Percentiles rank a stretch among this genome's conserved stretches.
phyloP scores from a whole-genome alignment of 2,113 vertebrate species.

The Arothron firmamentum region DNA sequence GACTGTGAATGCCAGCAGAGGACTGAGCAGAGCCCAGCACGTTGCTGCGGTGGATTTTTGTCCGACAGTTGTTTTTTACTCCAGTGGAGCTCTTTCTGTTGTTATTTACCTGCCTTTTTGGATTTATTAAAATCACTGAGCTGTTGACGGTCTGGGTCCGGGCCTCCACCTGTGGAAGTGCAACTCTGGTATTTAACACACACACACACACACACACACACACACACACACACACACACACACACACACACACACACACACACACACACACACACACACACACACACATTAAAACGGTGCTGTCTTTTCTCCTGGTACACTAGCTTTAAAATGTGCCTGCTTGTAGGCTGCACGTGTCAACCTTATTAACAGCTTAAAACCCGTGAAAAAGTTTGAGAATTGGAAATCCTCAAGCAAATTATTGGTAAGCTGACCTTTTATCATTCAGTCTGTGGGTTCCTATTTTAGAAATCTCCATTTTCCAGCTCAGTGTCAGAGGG shows the following conservation, averaged over 20 bases:
- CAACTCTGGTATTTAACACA: too few relatives aligned
- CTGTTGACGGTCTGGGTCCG: too few relatives aligned
- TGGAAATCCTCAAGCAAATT: slow-evolving; percentile 53
- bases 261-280: slow-evolving; percentile 6
- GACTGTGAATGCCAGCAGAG: too few relatives aligned
- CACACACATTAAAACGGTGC: slow-evolving; percentile 4
- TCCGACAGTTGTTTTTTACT: too few relatives aligned
- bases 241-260: slow-evolving; percentile 19
- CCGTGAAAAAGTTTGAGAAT: slow-evolving; percentile 48
- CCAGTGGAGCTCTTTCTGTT: too few relatives aligned
- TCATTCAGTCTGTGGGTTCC: slow-evolving; percentile 38
- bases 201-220: too few relatives aligned
- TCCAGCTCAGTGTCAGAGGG: slow-evolving; percentile 13
- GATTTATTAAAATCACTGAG: too few relatives aligned
- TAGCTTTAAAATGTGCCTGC: slow-evolving; percentile 13
- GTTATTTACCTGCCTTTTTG: too few relatives aligned
- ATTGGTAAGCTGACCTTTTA: slow-evolving; percentile 37
- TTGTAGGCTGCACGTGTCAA: slow-evolving; percentile 16
- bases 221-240: too few relatives aligned
- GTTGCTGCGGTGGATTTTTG: too few relatives aligned
- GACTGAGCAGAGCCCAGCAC: too few relatives aligned
- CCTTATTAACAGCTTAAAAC: slow-evolving; percentile 48
- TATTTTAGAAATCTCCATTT: slow-evolving; percentile 30
- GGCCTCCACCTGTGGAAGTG: too few relatives aligned
- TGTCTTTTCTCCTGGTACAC: slow-evolving; percentile 7